A percentile compares a stretch with the other conserved stretches of the same genome.
Conservation (phyloP, 2,888 invertebrate species). For the Nemotelus nigrinus region DNA sequence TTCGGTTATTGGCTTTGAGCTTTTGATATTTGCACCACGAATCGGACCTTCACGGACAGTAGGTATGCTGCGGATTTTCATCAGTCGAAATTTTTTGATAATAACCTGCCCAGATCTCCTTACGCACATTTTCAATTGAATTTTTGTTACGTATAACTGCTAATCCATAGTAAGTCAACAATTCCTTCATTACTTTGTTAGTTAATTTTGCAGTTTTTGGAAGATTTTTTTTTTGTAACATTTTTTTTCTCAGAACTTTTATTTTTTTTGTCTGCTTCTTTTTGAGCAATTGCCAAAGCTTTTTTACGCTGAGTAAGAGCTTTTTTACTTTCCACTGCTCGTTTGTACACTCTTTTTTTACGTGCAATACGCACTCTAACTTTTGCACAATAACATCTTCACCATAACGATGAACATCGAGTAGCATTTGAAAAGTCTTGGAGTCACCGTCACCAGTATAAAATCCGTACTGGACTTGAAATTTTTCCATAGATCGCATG, state of each 20-base stretch:
- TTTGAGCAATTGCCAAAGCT: neutral
- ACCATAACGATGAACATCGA: conserved; percentile 36
- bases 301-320: neutral
- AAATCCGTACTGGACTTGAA: conserved; percentile 19
- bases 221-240: no score
- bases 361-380: conserved; percentile 2
- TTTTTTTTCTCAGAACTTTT: no score
- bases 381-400: conserved; percentile 44
- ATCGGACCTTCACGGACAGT: neutral
- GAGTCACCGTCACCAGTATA: conserved; percentile 49
- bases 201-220: no score
- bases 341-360: neutral
- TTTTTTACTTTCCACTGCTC: conserved; percentile 12
- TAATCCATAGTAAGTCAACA: neutral
- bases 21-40: conserved; percentile 4
- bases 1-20: neutral
- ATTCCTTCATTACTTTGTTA: neutral
- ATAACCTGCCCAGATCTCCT: neutral
- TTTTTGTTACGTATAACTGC: neutral
- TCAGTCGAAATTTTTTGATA: conserved; percentile 18
- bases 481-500: no score
- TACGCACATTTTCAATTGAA: neutral
- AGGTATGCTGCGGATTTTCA: neutral
- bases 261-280: conserved; percentile 1
- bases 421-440: conserved; percentile 29